These are phyloP conservation scores for Chondrilla cf. caribensis DNA, from an alignment of 37 sponge, comb jelly and placozoan species.

Conservation along the genomic window DNA sequence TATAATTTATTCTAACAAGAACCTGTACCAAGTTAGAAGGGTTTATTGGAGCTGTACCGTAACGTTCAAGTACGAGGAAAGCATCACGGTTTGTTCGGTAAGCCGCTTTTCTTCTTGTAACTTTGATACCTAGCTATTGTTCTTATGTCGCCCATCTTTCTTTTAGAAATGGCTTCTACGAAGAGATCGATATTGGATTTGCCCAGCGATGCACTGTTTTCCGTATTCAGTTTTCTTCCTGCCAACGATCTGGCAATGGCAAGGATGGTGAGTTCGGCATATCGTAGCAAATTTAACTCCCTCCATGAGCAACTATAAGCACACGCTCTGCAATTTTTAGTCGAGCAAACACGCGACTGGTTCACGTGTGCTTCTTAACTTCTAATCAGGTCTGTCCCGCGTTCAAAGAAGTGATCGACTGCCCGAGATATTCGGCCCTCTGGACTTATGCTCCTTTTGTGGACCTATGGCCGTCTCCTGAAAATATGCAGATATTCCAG, in stretches of 20 bases:
- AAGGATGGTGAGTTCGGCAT: slow-evolving; percentile 46
- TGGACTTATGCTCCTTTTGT: slow-evolving; percentile 56
- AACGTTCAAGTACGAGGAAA: no score
- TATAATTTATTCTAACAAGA: no score
- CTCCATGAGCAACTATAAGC: neutral
- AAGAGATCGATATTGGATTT: slow-evolving; percentile 23
- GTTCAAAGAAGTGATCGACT: slow-evolving; percentile 47
- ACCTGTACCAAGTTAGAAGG: no score
- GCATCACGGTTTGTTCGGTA: no score
- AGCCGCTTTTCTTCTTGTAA: no score
- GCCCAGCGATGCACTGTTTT: slow-evolving; percentile 53
- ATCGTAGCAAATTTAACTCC: no score
- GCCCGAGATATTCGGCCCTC: slow-evolving; percentile 11
- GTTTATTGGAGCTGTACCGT: no score
- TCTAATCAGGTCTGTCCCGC: slow-evolving; percentile 44
- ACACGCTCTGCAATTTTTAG: neutral
- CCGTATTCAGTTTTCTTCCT: slow-evolving; percentile 44
- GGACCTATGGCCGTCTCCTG: neutral
- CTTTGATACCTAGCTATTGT: no score
- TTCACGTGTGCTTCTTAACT: neutral
- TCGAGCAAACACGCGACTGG: neutral
- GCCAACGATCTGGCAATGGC: slow-evolving; percentile 51
- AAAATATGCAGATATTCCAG: slow-evolving; percentile 29
- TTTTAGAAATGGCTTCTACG: neutral
- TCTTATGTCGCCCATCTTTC: no score